A percentile compares a stretch with the other conserved stretches of the same genome.
Conservation (phyloP, 2,888 invertebrate species). For the Oscheius sp. region DNA sequence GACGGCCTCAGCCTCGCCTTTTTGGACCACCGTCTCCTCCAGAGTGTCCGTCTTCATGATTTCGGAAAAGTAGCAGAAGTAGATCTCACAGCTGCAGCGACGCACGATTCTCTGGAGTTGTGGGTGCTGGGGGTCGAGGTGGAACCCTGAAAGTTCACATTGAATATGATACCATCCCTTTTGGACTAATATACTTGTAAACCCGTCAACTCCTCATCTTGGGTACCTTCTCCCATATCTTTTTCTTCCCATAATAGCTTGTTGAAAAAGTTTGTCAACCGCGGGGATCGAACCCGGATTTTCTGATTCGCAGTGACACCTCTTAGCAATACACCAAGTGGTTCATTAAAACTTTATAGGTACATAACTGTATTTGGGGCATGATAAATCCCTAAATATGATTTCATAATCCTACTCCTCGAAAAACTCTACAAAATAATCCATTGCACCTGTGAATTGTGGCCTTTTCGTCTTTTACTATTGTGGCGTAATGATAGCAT, state of each 20-base stretch:
- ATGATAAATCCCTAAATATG: too few species aligned
- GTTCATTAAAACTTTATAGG: too few species aligned
- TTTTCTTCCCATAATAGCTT: background rate
- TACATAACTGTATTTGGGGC: too few species aligned
- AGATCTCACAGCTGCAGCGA: constrained; percentile 96
- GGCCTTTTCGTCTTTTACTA: too few species aligned
- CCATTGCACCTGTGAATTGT: too few species aligned
- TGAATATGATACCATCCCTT: too few species aligned
- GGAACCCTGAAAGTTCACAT: background rate
- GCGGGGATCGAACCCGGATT: background rate
- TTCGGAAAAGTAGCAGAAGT: constrained; percentile 81
- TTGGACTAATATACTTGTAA: too few species aligned
- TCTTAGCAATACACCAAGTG: background rate
- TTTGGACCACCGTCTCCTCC: constrained; percentile 34
- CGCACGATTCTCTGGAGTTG: constrained; percentile 96
- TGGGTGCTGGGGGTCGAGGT: constrained; percentile 18
- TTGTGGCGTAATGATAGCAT: too few species aligned
- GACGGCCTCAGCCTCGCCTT: constrained; percentile 21
- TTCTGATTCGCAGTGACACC: background rate
- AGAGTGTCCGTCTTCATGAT: constrained; percentile 77
- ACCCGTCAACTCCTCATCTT: too few species aligned
- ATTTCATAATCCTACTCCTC: too few species aligned
- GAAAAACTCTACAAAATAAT: too few species aligned
- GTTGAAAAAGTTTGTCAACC: background rate
- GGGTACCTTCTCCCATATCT: too few species aligned